Evolutionary conservation across 2,113 vertebrate species (phyloP), one percentile per base, ranked within the genome.

Genomic region (Elachura formosa): DNA sequence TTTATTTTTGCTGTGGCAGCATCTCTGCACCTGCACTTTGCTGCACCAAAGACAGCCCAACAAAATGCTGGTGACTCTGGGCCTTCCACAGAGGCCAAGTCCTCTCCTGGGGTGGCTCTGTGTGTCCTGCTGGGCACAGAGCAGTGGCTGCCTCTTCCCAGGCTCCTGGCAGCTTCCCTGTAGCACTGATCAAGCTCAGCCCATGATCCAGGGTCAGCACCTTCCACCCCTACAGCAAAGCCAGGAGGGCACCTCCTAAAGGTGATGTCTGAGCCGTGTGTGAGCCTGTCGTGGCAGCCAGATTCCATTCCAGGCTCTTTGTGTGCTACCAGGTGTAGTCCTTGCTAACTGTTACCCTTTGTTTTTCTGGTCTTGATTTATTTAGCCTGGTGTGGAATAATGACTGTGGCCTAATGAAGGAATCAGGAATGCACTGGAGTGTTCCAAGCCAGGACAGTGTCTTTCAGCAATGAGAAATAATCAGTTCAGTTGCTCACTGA

Each of bases 1-100:
- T 94, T 96, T 83, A 16, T 83, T 96, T 88, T 34, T 91, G 90
- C 84, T 94, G 63, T 94, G 45, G 7, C 71, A 73, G 75, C 59
- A 12, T 51, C 82, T 83, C 87, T 94, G 82, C 87, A 95, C 93
- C 87, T 95, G 91, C 59, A 67, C 71, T 59, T 66, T 7, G 13
- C 31, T 79, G 74, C 43, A 24, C 43, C 78, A 8, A 46, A 58
- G 46, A 36, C 67, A 75, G 15, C 51, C 54, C 51, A 73, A 81
- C 14, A 43, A 25, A 77, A 67, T 14, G 20, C 61, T 34, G 83
- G 40, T 0, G 14, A 2, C 48, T 74, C 76, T 71, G 56, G 24
- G 38, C 71, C 41, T 43, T 55, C 41, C 14, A 1, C 9, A n/a
- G n/a, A n/a, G n/a, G 9, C 55, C 7, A 21, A 41, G 14, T 43